Evolutionary conservation across 1,140 invertebrate species (phyloP).

Genomic region (Drosophila melanogaster): DNA sequence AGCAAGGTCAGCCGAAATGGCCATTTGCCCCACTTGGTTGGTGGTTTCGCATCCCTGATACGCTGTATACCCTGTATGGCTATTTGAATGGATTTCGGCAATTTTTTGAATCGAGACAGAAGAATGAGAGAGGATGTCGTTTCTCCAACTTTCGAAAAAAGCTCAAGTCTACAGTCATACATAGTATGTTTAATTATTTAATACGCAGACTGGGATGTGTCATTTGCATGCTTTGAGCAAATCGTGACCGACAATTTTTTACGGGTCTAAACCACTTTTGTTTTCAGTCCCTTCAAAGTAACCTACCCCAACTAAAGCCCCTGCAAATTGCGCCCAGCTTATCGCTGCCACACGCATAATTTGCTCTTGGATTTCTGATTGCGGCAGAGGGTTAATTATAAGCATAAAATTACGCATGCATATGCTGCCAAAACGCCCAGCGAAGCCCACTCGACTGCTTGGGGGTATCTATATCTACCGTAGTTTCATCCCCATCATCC

Average conservation of each 20-base stretch:
- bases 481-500: constrained; percentile 63
- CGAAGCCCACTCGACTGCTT: constrained; percentile 19
- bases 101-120: constrained; percentile 22
- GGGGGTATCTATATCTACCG: constrained; percentile 61
- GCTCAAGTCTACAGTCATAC: neutral
- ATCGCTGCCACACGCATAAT: constrained; percentile 61
- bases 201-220: no score
- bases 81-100: constrained; percentile 57
- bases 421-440: constrained; percentile 34
- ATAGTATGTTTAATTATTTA: neutral
- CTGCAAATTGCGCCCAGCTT: constrained; percentile 31
- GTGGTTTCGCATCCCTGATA: constrained; percentile 4
- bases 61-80: neutral
- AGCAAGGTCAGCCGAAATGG: constrained; percentile 28
- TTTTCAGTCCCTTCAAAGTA: neutral
- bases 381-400: constrained; percentile 59
- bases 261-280: no score
- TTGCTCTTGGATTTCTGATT: constrained; percentile 51
- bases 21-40: constrained; percentile 51
- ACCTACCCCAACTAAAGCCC: constrained; percentile 11
- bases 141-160: neutral
- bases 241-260: no score
- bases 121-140: neutral
- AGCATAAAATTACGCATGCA: constrained; percentile 61
- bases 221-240: no score